Percentiles rank a stretch among this genome's conserved stretches.
These are phyloP conservation scores for Microdon myrmicae DNA, from an alignment of 2,888 invertebrate genomes.

Conservation along the genomic window DNA sequence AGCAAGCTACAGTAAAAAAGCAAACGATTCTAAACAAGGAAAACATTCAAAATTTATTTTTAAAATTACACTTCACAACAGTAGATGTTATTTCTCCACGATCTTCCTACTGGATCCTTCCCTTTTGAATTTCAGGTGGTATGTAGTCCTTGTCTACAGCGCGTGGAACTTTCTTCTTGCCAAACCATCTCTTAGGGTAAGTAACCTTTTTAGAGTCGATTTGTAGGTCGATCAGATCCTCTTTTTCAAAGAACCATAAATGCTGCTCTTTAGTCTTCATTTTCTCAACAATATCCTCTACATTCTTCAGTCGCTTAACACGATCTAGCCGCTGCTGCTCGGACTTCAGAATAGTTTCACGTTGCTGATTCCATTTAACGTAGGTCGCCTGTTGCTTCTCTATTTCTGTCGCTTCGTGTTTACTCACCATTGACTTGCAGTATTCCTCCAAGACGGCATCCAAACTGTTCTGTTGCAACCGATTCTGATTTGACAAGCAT, in stretches of 20 bases:
- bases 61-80: too few relatives aligned
- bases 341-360: conserved; percentile 71
- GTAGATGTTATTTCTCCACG: too few relatives aligned
- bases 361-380: conserved; percentile 70
- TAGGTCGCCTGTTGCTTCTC: conserved; percentile 68
- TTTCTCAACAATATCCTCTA: conserved; percentile 68
- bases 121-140: conserved; percentile 74
- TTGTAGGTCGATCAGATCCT: conserved; percentile 78
- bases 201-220: conserved; percentile 72
- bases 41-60: too few relatives aligned
- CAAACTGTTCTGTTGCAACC: conserved; percentile 57
- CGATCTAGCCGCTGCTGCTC: conserved; percentile 70
- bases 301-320: conserved; percentile 68
- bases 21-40: too few relatives aligned
- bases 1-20: too few relatives aligned
- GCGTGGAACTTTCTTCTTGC: conserved; percentile 68
- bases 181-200: conserved; percentile 66
- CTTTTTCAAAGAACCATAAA: conserved; percentile 84
- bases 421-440: conserved; percentile 60
- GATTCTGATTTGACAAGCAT: conserved; percentile 60
- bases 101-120: conserved; percentile 54
- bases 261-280: conserved; percentile 72
- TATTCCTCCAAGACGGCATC: conserved; percentile 55
- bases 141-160: conserved; percentile 74
- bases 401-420: conserved; percentile 63